These are phyloP conservation scores for Plemyria rubiginata DNA, from an alignment of 2,888 invertebrate genomes.

Conservation along the genomic window DNA sequence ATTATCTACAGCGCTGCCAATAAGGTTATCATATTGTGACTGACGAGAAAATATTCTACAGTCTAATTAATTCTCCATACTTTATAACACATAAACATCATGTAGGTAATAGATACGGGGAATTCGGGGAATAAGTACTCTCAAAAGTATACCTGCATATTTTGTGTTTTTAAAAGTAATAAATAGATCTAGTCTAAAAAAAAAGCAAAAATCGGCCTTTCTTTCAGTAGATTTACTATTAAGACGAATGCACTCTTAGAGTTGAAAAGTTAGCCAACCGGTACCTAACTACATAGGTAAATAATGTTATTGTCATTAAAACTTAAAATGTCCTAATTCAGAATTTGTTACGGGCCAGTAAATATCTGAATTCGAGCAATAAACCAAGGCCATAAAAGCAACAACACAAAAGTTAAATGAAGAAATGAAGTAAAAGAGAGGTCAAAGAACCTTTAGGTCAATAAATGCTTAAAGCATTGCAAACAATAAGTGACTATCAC, in stretches of 20 bases:
- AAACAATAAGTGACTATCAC: conserved; percentile 4
- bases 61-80: conserved; percentile 18
- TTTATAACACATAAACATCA: too few species aligned
- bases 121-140: too few species aligned
- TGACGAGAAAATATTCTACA: conserved; percentile 32
- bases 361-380: not conserved
- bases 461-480: conserved; percentile 3
- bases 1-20: conserved; percentile 34
- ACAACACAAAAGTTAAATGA: not conserved
- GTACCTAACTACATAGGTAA: too few species aligned
- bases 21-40: conserved; percentile 38
- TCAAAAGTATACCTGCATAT: too few species aligned
- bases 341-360: not conserved
- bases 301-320: not conserved
- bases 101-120: too few species aligned
- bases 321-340: not conserved
- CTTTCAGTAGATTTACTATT: too few species aligned
- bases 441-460: conserved; percentile 4
- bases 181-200: too few species aligned
- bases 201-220: too few species aligned
- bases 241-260: not conserved
- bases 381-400: not conserved
- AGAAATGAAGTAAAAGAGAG: not conserved
- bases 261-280: not conserved
- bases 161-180: too few species aligned